Evolutionary conservation across 1,140 invertebrate genomes (phyloP).

Genomic region (Agrypnia vestita): DNA sequence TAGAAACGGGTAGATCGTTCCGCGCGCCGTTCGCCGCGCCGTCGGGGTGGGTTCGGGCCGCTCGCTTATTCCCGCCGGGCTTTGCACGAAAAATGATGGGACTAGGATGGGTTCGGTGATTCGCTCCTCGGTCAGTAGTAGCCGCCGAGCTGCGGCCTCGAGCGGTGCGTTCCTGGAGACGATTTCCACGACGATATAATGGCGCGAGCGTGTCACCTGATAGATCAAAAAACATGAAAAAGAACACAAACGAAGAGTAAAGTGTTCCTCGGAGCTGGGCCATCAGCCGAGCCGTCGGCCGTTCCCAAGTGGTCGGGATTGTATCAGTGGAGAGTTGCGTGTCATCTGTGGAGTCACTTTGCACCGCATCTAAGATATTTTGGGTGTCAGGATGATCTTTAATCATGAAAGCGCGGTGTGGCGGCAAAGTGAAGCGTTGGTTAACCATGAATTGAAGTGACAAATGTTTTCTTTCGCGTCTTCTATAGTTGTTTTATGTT

Average conservation of each 20-base stretch:
- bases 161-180: slow-evolving; percentile 33
- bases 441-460: no score
- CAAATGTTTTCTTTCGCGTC: no score
- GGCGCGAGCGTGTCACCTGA: slow-evolving; percentile 44
- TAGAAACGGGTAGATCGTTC: slow-evolving; percentile 28
- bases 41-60: not conserved
- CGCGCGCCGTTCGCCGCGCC: not conserved
- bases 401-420: slow-evolving; percentile 12
- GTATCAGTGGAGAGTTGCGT: slow-evolving; percentile 13
- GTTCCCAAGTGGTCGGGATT: not conserved
- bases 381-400: slow-evolving; percentile 15
- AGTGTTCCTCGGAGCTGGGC: not conserved
- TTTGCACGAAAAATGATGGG: not conserved
- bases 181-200: slow-evolving; percentile 8
- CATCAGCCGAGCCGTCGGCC: not conserved
- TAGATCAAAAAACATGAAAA: slow-evolving; percentile 40
- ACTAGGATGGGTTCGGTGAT: slow-evolving; percentile 28
- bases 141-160: slow-evolving; percentile 58
- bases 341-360: slow-evolving; percentile 10
- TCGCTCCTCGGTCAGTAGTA: slow-evolving; percentile 61
- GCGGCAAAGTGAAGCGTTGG: not conserved
- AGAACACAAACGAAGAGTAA: not conserved
- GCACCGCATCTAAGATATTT: slow-evolving; percentile 8
- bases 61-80: slow-evolving; percentile 23
- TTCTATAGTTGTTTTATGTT: no score